phyloP scores from a whole-genome alignment of 2,888 invertebrate species.

The Morpho deidamia region DNA sequence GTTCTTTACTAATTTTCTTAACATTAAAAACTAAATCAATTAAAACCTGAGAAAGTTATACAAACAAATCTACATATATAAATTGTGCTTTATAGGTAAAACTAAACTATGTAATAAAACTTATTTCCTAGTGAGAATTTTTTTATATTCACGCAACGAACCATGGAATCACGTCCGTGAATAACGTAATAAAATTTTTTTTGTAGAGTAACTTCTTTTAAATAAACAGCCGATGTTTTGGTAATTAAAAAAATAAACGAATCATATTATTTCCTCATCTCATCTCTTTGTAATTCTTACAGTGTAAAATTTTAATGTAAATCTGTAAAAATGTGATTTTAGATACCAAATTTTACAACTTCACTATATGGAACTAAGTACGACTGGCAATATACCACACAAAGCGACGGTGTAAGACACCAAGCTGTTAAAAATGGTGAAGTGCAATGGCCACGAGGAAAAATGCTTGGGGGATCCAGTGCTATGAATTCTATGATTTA shows the following conservation, averaged over 20 bases:
- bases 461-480: slow-evolving; percentile 78
- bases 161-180: neutral
- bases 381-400: slow-evolving; percentile 88
- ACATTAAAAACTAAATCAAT: neutral
- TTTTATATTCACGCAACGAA: no score
- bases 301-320: neutral
- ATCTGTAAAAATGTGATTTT: neutral
- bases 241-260: no score
- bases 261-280: neutral
- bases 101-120: neutral
- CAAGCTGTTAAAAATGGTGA: slow-evolving; percentile 72
- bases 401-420: slow-evolving; percentile 84
- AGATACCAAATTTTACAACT: neutral
- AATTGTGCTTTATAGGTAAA: neutral
- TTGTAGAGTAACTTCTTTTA: neutral
- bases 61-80: neutral
- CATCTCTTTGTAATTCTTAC: neutral
- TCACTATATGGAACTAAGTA: neutral
- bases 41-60: neutral
- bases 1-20: neutral
- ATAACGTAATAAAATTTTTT: neutral
- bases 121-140: neutral
- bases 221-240: neutral
- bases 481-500: slow-evolving; percentile 78
- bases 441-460: slow-evolving; percentile 78